These are phyloP conservation scores for Drosophila bocki DNA, from an alignment of 1,140 invertebrate genomes.

Conservation along the genomic window DNA sequence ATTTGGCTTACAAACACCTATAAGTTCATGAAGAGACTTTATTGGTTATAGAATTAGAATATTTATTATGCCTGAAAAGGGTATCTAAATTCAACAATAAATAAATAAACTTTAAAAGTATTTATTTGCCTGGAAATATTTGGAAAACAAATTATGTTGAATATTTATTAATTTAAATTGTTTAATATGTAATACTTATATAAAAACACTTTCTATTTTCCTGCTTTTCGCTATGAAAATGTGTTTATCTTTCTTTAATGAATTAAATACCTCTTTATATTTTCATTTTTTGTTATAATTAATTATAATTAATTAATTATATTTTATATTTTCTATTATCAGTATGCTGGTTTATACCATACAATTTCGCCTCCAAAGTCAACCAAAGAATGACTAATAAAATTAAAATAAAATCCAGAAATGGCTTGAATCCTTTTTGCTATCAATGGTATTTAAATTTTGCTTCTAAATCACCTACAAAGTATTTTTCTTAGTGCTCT, in stretches of 20 bases:
- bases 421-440: too few relatives aligned
- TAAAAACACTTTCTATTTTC: constrained; percentile 3
- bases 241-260: neutral
- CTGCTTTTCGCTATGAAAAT: neutral
- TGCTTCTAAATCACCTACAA: neutral
- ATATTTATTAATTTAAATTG: neutral
- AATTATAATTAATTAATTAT: too few relatives aligned
- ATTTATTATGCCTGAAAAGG: neutral
- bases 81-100: neutral
- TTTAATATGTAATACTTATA: neutral
- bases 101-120: neutral
- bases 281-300: neutral
- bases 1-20: neutral
- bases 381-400: too few relatives aligned
- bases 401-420: too few relatives aligned
- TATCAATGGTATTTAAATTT: neutral
- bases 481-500: neutral
- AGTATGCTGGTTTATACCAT: too few relatives aligned
- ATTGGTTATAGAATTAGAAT: neutral
- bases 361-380: too few relatives aligned
- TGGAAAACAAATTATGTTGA: neutral
- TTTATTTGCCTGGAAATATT: neutral
- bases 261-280: neutral
- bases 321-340: too few relatives aligned
- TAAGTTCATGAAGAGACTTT: neutral